Evolutionary conservation across 2,113 vertebrate genomes (phyloP).

Genomic region (Salvelinus fontinalis): DNA sequence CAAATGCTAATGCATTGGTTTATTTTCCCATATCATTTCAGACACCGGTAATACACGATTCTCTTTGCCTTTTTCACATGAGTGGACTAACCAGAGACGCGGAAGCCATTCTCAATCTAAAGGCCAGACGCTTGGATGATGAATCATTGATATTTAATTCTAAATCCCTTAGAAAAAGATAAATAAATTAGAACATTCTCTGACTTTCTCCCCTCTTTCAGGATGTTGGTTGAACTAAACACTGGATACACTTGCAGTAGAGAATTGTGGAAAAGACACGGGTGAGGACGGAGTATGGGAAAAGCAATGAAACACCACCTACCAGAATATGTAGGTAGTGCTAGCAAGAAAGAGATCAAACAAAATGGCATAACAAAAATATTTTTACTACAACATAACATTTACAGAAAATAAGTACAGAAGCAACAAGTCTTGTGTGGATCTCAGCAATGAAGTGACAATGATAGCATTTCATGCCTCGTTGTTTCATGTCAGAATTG

Average conservation of each 20-base stretch:
- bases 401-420: constrained; percentile 17
- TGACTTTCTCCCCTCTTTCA: neutral
- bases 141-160: neutral
- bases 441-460: neutral
- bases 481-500: neutral
- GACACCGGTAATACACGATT: constrained; percentile 3
- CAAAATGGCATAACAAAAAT: constrained; percentile 39
- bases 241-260: neutral
- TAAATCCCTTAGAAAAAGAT: neutral
- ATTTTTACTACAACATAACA: constrained; percentile 44
- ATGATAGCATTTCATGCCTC: neutral
- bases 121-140: neutral
- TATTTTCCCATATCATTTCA: neutral
- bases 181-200: neutral
- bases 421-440: constrained; percentile 28
- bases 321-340: constrained; percentile 1
- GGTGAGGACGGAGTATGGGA: constrained; percentile 13
- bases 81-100: constrained; percentile 44
- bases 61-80: constrained; percentile 36
- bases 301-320: constrained; percentile 4
- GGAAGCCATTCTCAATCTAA: constrained; percentile 11
- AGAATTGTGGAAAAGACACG: neutral
- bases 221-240: neutral
- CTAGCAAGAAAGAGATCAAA: constrained; percentile 22
- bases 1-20: constrained; percentile 50